Evolutionary conservation across 2,797 vertebrate species (phyloP).

Genomic region (Epinephelus malabaricus): DNA sequence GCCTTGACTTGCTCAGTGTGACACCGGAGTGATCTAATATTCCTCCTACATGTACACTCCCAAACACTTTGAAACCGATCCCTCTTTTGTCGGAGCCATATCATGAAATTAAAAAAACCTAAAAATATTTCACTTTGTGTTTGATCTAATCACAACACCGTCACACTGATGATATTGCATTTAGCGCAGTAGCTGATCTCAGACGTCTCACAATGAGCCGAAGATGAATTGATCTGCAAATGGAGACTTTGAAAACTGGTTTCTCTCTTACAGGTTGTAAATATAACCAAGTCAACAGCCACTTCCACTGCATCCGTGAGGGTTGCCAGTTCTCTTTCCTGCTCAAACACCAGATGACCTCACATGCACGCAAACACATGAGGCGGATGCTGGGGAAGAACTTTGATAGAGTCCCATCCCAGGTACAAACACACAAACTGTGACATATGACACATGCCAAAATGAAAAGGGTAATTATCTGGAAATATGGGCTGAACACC

Average conservation of each 20-base stretch:
- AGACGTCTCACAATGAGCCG: slow-evolving; percentile 38
- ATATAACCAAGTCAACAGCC: slow-evolving; percentile 99
- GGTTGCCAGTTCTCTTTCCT: slow-evolving; percentile 99
- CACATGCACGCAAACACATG: slow-evolving; percentile 99
- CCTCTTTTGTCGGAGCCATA: slow-evolving; percentile 76
- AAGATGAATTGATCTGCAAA: slow-evolving; percentile 54
- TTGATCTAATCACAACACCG: slow-evolving; percentile 69
- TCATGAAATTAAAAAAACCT: slow-evolving; percentile 71
- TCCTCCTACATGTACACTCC: slow-evolving; percentile 82
- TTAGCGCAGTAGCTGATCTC: slow-evolving; percentile 35
- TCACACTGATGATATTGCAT: slow-evolving; percentile 54
- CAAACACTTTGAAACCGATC: slow-evolving; percentile 79
- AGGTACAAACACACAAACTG: slow-evolving; percentile 83
- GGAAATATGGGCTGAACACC: slow-evolving; percentile 26
- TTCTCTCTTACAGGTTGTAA: slow-evolving; percentile 91
- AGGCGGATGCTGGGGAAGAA: slow-evolving; percentile 99
- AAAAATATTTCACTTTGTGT: slow-evolving; percentile 72
- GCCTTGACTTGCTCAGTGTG: slow-evolving; percentile 86
- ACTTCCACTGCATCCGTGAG: slow-evolving; percentile 99
- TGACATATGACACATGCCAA: slow-evolving; percentile 6
- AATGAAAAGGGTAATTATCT: slow-evolving; percentile 51
- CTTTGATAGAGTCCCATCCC: slow-evolving; percentile 95
- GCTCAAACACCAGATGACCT: slow-evolving; percentile 99
- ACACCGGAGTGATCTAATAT: slow-evolving; percentile 86
- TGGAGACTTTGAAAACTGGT: slow-evolving; percentile 49